Conservation (phyloP, 2,797 vertebrate genomes). For the Silurus lanzhouensis region DNA sequence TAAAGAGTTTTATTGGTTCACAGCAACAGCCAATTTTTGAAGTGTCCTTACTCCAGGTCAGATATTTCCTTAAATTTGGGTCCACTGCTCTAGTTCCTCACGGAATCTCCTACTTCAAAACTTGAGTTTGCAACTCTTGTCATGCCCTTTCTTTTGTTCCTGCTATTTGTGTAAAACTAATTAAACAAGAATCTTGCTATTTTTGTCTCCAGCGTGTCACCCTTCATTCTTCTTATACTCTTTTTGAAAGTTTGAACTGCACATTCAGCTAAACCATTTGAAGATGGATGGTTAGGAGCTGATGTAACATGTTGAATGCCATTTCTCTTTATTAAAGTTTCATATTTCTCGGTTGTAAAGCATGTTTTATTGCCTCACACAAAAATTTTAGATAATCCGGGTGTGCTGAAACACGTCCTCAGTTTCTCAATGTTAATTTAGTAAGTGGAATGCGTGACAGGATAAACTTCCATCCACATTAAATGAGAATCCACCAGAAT, state of each 20-base stretch:
- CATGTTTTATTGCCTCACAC: not conserved
- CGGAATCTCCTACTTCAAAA: too few species aligned
- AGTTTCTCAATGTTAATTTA: not conserved
- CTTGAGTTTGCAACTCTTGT: too few species aligned
- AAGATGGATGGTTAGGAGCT: not conserved
- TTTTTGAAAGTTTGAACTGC: not conserved
- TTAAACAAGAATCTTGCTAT: not conserved
- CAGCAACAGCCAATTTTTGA: too few species aligned
- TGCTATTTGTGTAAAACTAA: not conserved
- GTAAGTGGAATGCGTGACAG: not conserved
- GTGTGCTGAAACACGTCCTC: not conserved
- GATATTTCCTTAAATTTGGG: too few species aligned
- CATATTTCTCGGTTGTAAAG: slow-evolving; percentile 41
- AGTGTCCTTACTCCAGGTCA: too few species aligned
- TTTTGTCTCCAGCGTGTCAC: not conserved
- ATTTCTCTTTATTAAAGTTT: slow-evolving; percentile 19
- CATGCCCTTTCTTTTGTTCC: too few species aligned
- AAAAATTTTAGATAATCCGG: not conserved
- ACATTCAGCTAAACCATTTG: not conserved
- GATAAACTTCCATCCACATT: too few species aligned
- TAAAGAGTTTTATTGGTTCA: too few species aligned
- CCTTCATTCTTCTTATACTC: not conserved
- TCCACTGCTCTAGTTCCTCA: too few species aligned
- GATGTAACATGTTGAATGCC: slow-evolving; percentile 18
- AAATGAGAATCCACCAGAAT: too few species aligned